Evolutionary conservation across 2,888 invertebrate species (phyloP).

Genomic region (Erebia epiphron): DNA sequence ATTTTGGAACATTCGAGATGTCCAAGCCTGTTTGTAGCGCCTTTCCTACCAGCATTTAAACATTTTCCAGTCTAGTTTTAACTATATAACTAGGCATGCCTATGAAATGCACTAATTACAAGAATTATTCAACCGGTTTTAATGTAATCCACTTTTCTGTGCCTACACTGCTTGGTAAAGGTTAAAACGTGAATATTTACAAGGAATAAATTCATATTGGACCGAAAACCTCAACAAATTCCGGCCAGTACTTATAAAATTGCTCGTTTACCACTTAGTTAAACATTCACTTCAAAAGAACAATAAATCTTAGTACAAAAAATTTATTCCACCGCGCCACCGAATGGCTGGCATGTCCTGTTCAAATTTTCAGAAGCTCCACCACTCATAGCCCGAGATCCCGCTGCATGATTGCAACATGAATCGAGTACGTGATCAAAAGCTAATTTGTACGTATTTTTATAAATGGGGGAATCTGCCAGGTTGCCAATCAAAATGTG

Average conservation of each 20-base stretch:
- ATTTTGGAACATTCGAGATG: neutral
- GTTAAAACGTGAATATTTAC: constrained; percentile 37
- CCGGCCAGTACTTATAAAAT: neutral
- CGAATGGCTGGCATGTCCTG: too few relatives aligned
- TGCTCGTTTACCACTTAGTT: neutral
- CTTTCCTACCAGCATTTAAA: constrained; percentile 14
- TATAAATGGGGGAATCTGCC: too few relatives aligned
- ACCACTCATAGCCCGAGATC: too few relatives aligned
- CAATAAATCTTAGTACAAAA: too few relatives aligned
- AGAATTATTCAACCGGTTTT: constrained; percentile 41
- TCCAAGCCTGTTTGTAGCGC: neutral
- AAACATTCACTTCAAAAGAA: neutral
- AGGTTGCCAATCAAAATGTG: too few relatives aligned
- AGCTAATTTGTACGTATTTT: too few relatives aligned
- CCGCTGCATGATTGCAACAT: too few relatives aligned
- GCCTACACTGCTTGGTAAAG: constrained; percentile 38
- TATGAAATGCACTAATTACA: constrained; percentile 40
- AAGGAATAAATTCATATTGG: constrained; percentile 16
- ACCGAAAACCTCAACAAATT: constrained; percentile 14
- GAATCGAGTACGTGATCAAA: too few relatives aligned
- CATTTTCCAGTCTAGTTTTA: constrained; percentile 16
- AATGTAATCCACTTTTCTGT: constrained; percentile 41
- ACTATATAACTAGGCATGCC: constrained; percentile 25
- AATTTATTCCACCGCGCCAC: too few relatives aligned
- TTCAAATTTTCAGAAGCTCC: too few relatives aligned